These are phyloP conservation scores for Opisthograptis luteolata DNA, from an alignment of 2,888 invertebrate species.

Conservation along the genomic window DNA sequence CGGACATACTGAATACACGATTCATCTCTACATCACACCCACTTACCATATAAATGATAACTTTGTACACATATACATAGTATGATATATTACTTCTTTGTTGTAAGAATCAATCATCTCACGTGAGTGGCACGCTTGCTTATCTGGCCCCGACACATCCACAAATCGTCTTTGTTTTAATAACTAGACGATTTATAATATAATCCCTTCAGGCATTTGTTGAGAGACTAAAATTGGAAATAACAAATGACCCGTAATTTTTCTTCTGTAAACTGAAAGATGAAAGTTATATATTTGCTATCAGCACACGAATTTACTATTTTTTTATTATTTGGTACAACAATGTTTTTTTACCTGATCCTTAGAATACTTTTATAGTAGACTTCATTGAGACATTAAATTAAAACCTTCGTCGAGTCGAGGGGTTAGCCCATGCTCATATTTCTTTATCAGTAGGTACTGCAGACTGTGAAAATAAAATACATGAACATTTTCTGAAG, in stretches of 20 bases:
- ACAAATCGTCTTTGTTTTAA: slow-evolving; percentile 8
- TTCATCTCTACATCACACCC: too few species aligned
- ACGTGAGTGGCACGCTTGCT: neutral
- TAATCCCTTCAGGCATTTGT: neutral
- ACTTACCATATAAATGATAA: too few species aligned
- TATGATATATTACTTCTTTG: slow-evolving; percentile 10
- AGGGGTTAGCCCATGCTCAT: too few species aligned
- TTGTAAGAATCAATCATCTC: slow-evolving; percentile 12
- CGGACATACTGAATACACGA: too few species aligned
- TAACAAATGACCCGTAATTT: neutral
- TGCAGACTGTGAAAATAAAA: neutral
- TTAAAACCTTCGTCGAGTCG: too few species aligned
- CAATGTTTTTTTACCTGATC: too few species aligned
- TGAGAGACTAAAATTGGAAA: neutral
- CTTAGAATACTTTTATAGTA: too few species aligned
- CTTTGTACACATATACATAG: too few species aligned
- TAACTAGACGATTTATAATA: neutral
- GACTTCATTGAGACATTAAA: too few species aligned
- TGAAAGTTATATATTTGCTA: too few species aligned
- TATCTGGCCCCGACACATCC: neutral
- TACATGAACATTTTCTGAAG: neutral
- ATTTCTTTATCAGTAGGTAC: neutral
- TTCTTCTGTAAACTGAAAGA: neutral
- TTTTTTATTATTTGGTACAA: too few species aligned
- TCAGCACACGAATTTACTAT: too few species aligned